phyloP scores from a whole-genome alignment of 2,113 vertebrate species.

The Orycteropus afer region DNA sequence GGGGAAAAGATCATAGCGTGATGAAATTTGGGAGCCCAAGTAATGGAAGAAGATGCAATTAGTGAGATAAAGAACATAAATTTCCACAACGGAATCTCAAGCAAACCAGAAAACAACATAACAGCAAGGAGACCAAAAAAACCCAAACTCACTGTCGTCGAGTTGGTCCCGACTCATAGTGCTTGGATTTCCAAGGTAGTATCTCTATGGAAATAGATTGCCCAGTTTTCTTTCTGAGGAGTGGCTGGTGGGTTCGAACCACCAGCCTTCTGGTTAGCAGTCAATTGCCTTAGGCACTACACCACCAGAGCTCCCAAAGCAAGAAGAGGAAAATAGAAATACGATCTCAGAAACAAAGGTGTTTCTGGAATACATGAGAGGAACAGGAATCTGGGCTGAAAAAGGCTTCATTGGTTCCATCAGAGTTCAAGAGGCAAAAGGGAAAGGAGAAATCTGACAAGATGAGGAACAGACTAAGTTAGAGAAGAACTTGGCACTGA shows the following conservation, averaged over 20 bases:
- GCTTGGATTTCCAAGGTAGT: too few relatives aligned
- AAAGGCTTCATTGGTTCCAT: not conserved
- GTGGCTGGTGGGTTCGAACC: too few relatives aligned
- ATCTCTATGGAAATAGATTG: too few relatives aligned
- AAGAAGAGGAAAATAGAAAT: not conserved
- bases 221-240: too few relatives aligned
- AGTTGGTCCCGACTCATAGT: too few relatives aligned
- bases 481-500: not conserved
- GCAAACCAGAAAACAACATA: not conserved
- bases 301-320: too few relatives aligned
- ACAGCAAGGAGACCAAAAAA: not conserved
- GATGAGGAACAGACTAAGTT: not conserved
- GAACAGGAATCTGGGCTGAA: not conserved
- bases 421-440: not conserved
- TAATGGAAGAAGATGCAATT: not conserved
- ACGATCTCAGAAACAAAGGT: not conserved
- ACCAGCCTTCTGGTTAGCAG: too few relatives aligned
- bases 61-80: not conserved
- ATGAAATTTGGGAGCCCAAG: not conserved
- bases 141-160: too few relatives aligned
- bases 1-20: not conserved
- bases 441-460: not conserved
- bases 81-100: not conserved
- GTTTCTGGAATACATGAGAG: not conserved
- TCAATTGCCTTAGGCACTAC: too few relatives aligned